Conservation (phyloP, 2,888 invertebrate genomes). For the Aproaerema taeniolella region DNA sequence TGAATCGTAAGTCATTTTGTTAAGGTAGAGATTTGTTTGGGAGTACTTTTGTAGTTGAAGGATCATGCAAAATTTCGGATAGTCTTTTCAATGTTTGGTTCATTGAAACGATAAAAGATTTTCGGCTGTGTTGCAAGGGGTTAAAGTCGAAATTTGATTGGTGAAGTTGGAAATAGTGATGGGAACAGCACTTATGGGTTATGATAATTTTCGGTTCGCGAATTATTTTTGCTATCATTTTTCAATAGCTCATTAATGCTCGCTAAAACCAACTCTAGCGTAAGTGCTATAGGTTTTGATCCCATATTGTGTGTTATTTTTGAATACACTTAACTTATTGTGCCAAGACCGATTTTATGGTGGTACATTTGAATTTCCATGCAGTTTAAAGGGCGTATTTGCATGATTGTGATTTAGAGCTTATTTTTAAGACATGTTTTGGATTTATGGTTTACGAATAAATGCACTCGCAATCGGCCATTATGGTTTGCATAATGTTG, state of each 20-base stretch:
- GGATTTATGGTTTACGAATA: conserved; percentile 38
- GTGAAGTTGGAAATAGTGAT: conserved; percentile 24
- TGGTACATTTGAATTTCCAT: conserved; percentile 63
- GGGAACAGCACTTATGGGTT: conserved; percentile 52
- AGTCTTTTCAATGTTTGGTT: too few relatives aligned
- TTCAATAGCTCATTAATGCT: conserved; percentile 74
- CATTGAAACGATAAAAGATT: not conserved
- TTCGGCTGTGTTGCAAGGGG: not conserved
- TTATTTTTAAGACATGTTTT: conserved; percentile 41
- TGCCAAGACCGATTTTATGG: conserved; percentile 70
- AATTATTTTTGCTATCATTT: conserved; percentile 75
- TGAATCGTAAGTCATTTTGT: conserved; percentile 14
- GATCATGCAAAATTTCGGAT: conserved; percentile 27
- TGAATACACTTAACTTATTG: conserved; percentile 54
- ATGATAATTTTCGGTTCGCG: conserved; percentile 60
- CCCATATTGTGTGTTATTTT: conserved; percentile 40
- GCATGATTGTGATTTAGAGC: conserved; percentile 73
- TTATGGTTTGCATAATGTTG: conserved; percentile 9
- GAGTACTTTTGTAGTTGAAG: conserved; percentile 21
- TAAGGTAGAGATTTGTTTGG: conserved; percentile 22
- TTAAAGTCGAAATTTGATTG: conserved; percentile 17
- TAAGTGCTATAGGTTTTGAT: conserved; percentile 56
- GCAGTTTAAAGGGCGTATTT: conserved; percentile 59
- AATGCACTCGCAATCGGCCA: conserved; percentile 13
- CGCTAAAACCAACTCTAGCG: conserved; percentile 53